Percentiles rank a stretch among this genome's conserved stretches.
These are phyloP conservation scores for Acinonyx jubatus DNA, from an alignment of 2,113 vertebrate species.

Conservation along the genomic window DNA sequence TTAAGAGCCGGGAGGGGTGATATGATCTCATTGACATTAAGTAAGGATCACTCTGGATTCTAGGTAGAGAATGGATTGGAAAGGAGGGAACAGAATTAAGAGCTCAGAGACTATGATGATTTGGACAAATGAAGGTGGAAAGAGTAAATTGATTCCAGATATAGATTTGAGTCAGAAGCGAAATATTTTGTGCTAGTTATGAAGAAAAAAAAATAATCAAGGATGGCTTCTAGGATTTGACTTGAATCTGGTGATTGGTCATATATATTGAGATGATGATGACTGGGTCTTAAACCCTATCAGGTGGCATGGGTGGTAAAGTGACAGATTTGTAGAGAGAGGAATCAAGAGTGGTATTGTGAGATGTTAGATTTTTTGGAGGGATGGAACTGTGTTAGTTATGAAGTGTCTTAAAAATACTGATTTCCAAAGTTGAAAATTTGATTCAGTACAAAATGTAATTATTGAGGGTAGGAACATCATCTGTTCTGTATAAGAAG, in stretches of 20 bases:
- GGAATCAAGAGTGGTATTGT: not conserved
- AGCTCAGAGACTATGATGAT: not conserved
- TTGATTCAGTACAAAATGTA: constrained; percentile 1
- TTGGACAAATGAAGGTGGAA: not conserved
- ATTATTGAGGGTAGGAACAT: not conserved
- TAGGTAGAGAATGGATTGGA: not conserved
- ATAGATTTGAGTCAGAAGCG: not conserved
- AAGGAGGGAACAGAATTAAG: not conserved
- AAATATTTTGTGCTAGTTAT: not conserved
- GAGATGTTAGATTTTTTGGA: not conserved
- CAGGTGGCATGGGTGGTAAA: not conserved
- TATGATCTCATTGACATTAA: not conserved
- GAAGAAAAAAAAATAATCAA: not conserved
- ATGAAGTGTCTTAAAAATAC: not conserved
- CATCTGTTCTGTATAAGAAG: not conserved
- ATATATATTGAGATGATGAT: not conserved
- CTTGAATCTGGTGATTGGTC: not conserved
- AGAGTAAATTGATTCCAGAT: not conserved
- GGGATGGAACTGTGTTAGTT: not conserved
- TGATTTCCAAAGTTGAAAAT: not conserved
- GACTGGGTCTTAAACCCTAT: not conserved
- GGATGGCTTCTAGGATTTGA: not conserved
- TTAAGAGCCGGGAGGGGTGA: fast-evolving
- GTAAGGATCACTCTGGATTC: not conserved
- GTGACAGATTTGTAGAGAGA: not conserved